Evolutionary conservation across 2,888 invertebrate species (phyloP).

Genomic region (Lingula anatina): DNA sequence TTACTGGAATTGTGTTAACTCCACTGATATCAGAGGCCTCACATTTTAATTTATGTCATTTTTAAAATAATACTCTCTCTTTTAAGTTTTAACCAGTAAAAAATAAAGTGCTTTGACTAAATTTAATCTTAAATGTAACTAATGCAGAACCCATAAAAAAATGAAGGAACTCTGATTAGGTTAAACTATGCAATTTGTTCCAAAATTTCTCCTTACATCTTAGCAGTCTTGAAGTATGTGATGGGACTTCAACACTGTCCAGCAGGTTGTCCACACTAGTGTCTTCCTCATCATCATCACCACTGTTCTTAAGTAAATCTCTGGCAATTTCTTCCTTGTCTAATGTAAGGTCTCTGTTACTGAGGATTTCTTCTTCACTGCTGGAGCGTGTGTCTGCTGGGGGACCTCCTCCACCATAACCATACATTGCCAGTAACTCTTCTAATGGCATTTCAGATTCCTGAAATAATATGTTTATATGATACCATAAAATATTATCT

Average conservation of each 20-base stretch:
- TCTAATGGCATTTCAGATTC: conserved; percentile 96
- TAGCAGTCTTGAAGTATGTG: conserved; percentile 57
- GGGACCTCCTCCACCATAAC: conserved; percentile 11
- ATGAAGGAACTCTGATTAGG: no score
- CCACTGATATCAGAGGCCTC: no score
- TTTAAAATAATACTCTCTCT: no score
- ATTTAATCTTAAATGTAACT: no score
- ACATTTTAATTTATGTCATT: no score
- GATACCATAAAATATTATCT: no score
- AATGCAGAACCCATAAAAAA: no score
- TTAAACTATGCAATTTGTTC: no score
- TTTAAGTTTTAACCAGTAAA: no score
- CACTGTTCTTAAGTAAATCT: conserved; percentile 42
- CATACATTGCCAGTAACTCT: conserved; percentile 81
- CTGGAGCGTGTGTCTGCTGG: conserved; percentile 33
- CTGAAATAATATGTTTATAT: conserved; percentile 44
- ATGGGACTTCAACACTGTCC: conserved; percentile 39
- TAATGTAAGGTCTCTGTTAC: conserved; percentile 52
- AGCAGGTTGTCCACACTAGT: conserved; percentile 44
- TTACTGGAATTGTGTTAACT: no score
- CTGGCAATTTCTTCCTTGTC: conserved; percentile 51
- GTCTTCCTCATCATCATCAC: conserved; percentile 45
- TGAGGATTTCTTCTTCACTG: conserved; percentile 53
- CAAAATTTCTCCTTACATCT: conserved; percentile 64
- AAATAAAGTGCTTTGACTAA: no score